A percentile compares a stretch with the other conserved stretches of the same genome.
Evolutionary conservation across 2,797 vertebrate genomes (phyloP).

Genomic region (Aphelocoma californica): DNA sequence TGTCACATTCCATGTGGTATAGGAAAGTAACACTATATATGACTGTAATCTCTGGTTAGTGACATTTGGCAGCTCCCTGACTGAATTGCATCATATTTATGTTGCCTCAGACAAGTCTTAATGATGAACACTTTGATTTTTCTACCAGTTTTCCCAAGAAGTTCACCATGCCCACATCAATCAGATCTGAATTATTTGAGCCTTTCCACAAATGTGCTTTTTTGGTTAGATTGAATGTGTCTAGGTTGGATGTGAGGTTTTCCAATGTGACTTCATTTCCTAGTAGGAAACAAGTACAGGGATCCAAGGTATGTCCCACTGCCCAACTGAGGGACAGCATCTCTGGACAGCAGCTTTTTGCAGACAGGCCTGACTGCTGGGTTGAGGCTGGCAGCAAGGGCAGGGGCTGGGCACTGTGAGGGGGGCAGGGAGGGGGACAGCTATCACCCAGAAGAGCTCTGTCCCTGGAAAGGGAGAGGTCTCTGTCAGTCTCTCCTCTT

Average conservation of each 20-base stretch:
- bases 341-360: not conserved
- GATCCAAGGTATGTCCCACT: not conserved
- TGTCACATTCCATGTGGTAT: not conserved
- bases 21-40: constrained; percentile 20
- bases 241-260: not conserved
- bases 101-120: not conserved
- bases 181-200: not conserved
- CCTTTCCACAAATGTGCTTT: not conserved
- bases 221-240: not conserved
- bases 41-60: not conserved
- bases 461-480: not conserved
- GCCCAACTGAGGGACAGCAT: not conserved
- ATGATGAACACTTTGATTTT: constrained; percentile 15
- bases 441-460: not conserved
- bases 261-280: constrained; percentile 29
- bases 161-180: constrained; percentile 27
- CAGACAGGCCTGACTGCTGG: not conserved
- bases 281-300: not conserved
- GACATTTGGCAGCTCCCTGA: not conserved
- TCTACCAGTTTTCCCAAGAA: constrained; percentile 18
- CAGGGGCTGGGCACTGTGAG: not conserved
- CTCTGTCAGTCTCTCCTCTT: not conserved
- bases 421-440: too few species aligned
- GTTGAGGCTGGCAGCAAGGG: accelerated
- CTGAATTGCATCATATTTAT: not conserved